Evolutionary conservation across 2,797 vertebrate species (phyloP).

Genomic region (Synaphobranchus kaupii): DNA sequence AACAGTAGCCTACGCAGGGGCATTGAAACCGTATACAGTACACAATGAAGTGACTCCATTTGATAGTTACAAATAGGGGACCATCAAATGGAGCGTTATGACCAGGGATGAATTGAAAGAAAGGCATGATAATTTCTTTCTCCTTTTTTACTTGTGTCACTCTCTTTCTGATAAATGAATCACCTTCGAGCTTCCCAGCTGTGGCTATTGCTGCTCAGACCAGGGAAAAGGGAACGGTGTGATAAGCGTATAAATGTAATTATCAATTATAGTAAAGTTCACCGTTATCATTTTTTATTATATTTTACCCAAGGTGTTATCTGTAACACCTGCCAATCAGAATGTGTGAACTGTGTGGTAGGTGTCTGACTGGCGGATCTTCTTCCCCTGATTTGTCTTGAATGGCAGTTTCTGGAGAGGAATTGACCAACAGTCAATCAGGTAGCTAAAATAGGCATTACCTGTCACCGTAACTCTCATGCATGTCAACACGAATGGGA

Average conservation of each 20-base stretch:
- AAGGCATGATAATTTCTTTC: background rate
- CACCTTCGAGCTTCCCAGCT: slow-evolving; percentile 58
- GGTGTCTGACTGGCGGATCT: background rate
- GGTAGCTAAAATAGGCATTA: background rate
- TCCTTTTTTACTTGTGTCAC: background rate
- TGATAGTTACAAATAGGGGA: background rate
- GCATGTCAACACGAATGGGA: background rate
- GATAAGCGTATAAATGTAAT: background rate
- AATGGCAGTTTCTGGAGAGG: background rate
- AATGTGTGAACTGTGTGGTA: background rate
- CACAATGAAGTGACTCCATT: too few relatives aligned
- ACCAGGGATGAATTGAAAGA: background rate
- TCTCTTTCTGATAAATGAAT: slow-evolving; percentile 67
- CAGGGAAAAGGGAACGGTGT: background rate
- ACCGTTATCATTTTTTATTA: background rate
- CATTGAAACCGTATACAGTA: too few relatives aligned
- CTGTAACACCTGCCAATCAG: background rate
- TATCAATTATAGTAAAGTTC: background rate
- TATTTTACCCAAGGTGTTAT: background rate
- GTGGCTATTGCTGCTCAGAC: background rate
- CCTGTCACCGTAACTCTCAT: background rate
- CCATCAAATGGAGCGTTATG: background rate
- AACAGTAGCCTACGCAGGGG: too few relatives aligned
- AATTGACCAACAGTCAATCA: background rate
- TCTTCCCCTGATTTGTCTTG: background rate